Conservation (phyloP, 2,888 invertebrate species). For the Liopterus haemorrhoidalis region DNA sequence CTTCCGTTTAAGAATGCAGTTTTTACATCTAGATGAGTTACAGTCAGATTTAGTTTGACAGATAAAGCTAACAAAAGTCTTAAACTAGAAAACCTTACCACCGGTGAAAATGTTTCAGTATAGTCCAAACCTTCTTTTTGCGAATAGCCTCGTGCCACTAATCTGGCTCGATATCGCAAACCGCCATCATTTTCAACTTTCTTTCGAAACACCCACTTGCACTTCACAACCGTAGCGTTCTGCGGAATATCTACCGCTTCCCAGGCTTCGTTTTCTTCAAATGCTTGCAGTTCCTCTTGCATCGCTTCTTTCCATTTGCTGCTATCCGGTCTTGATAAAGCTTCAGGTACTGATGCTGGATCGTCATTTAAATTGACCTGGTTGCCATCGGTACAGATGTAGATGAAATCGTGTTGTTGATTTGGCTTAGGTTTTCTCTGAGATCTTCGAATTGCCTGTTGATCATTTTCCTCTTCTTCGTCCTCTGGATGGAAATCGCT, state of each 20-base stretch:
- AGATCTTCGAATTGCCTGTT: conserved; percentile 9
- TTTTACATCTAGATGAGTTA: conserved; percentile 16
- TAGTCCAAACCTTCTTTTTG: conserved; percentile 17
- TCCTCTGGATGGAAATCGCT: conserved; percentile 2
- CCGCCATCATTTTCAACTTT: conserved; percentile 31
- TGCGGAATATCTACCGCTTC: conserved; percentile 26
- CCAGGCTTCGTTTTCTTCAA: conserved; percentile 2
- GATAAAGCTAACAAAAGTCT: conserved; percentile 20
- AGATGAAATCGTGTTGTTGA: conserved; percentile 4
- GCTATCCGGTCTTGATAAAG: conserved; percentile 9
- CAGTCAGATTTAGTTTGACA: conserved; percentile 9
- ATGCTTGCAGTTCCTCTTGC: conserved; percentile 5
- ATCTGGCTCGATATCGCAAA: conserved; percentile 25
- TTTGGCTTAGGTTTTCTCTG: conserved; percentile 7
- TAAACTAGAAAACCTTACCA: conserved; percentile 18
- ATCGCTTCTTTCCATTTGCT: conserved; percentile 2
- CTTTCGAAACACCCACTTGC: conserved; percentile 36
- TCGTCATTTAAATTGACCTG: conserved; percentile 7
- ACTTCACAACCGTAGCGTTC: conserved; percentile 30
- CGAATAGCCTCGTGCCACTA: conserved; percentile 21
- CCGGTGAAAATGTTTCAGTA: conserved; percentile 21
- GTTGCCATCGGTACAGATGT: not conserved
- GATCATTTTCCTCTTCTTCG: not conserved
- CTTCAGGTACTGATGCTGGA: conserved; percentile 12
- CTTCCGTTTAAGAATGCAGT: conserved; percentile 14